phyloP scores from a whole-genome alignment of 92 coral and sea anemone species.

The Pocillopora grandis region DNA sequence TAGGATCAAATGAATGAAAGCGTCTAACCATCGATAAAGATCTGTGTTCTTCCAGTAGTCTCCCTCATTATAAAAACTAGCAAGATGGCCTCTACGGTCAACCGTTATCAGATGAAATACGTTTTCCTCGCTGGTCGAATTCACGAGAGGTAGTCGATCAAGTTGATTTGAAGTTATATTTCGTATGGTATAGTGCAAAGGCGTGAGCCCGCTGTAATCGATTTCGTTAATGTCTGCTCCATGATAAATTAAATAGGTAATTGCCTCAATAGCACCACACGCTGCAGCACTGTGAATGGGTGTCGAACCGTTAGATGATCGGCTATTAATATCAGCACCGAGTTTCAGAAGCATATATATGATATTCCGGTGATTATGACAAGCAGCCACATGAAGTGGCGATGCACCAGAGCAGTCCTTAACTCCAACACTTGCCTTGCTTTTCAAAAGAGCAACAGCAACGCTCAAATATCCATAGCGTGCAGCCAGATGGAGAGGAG shows the following conservation, averaged over 20 bases:
- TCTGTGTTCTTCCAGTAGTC: not conserved
- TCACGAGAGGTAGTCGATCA: not conserved
- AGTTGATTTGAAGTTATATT: not conserved
- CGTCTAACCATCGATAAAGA: not conserved
- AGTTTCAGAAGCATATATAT: constrained; percentile 23
- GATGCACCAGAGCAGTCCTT: constrained; percentile 44
- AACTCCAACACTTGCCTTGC: constrained; percentile 32
- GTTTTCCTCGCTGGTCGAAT: not conserved
- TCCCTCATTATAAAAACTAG: not conserved
- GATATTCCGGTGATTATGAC: constrained; percentile 50
- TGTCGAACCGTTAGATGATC: constrained; percentile 40
- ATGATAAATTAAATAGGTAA: not conserved
- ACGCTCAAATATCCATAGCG: constrained; percentile 20
- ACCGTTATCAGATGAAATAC: too few species aligned
- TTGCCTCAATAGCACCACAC: constrained; percentile 1
- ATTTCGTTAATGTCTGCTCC: constrained; percentile 5
- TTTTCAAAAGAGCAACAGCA: constrained; percentile 6
- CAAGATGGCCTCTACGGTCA: not conserved
- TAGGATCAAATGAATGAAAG: too few species aligned
- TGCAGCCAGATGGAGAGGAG: constrained; percentile 57
- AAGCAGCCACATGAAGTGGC: constrained; percentile 61
- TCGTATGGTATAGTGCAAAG: constrained; percentile 43
- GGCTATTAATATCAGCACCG: not conserved
- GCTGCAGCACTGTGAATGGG: constrained; percentile 49
- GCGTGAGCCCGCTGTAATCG: constrained; percentile 31